A percentile compares a stretch with the other conserved stretches of the same genome.
Conservation (phyloP, 2,113 vertebrate genomes). For the Solenodon paradoxus region DNA sequence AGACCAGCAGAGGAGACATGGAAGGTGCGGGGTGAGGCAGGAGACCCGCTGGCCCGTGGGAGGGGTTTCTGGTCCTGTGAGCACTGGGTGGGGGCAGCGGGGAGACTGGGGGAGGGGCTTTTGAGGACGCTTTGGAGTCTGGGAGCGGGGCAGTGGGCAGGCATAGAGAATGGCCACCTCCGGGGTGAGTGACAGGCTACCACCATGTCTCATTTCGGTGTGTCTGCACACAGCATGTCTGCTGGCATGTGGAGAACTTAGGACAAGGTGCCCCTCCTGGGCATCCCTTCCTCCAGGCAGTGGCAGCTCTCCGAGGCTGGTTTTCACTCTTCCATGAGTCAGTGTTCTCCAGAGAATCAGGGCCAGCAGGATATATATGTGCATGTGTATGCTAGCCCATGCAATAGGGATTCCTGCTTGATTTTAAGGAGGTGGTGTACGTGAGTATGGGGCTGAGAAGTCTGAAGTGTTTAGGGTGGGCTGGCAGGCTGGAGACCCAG, state of each 20-base stretch:
- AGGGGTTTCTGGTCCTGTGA: neutral
- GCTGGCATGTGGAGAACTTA: neutral
- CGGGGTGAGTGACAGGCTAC: no score
- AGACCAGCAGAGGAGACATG: neutral
- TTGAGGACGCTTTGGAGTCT: fast-evolving
- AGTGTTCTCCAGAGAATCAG: neutral
- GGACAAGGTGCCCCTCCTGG: neutral
- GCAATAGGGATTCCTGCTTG: neutral
- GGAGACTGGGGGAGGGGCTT: neutral
- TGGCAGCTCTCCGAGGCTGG: neutral
- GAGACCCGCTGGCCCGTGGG: fast-evolving
- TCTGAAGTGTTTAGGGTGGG: neutral
- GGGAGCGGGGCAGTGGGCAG: neutral
- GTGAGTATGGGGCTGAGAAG: neutral
- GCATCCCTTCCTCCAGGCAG: neutral
- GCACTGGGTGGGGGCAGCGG: neutral
- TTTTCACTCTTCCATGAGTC: neutral
- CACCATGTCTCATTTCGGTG: neutral
- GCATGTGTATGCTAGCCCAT: neutral
- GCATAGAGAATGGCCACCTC: neutral
- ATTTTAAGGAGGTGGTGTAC: neutral
- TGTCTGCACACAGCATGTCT: neutral
- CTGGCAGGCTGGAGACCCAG: neutral
- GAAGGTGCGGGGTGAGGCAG: neutral
- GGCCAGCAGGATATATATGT: neutral